phyloP scores from a whole-genome alignment of 2,797 vertebrate species.

The Pelobates cultripes region DNA sequence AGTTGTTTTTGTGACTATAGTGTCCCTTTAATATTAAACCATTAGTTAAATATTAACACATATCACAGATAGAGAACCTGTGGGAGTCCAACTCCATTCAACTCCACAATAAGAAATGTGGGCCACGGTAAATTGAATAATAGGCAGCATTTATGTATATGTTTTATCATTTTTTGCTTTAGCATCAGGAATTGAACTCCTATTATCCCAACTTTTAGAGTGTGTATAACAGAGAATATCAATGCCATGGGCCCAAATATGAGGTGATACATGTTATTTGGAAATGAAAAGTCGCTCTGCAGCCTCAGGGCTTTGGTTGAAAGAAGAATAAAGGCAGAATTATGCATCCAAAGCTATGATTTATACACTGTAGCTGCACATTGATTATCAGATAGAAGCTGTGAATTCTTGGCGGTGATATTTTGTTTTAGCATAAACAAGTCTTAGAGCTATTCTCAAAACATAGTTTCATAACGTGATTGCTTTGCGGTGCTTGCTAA shows the following conservation, averaged over 20 bases:
- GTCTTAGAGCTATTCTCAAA: constrained; percentile 12
- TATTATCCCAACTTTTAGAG: too few species aligned
- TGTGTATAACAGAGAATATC: too few species aligned
- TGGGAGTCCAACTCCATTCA: too few species aligned
- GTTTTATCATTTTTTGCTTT: too few species aligned
- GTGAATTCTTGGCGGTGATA: constrained; percentile 5
- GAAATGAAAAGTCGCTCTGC: background rate
- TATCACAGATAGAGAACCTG: too few species aligned
- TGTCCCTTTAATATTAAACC: too few species aligned
- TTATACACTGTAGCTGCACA: background rate
- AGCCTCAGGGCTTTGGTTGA: background rate
- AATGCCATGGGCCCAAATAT: background rate
- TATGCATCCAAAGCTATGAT: background rate
- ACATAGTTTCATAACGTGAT: constrained; percentile 23
- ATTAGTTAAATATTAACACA: too few species aligned
- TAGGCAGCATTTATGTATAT: too few species aligned
- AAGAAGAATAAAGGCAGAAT: background rate
- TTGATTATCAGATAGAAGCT: constrained; percentile 20
- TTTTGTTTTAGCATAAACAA: constrained; percentile 17
- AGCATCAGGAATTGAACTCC: too few species aligned
- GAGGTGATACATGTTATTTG: background rate
- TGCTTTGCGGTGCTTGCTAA: constrained; percentile 11
- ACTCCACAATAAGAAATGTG: too few species aligned
- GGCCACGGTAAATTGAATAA: too few species aligned
- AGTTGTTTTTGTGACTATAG: too few species aligned